These are phyloP conservation scores for Probosciger aterrimus DNA, from an alignment of 2,113 vertebrate genomes.

Conservation along the genomic window DNA sequence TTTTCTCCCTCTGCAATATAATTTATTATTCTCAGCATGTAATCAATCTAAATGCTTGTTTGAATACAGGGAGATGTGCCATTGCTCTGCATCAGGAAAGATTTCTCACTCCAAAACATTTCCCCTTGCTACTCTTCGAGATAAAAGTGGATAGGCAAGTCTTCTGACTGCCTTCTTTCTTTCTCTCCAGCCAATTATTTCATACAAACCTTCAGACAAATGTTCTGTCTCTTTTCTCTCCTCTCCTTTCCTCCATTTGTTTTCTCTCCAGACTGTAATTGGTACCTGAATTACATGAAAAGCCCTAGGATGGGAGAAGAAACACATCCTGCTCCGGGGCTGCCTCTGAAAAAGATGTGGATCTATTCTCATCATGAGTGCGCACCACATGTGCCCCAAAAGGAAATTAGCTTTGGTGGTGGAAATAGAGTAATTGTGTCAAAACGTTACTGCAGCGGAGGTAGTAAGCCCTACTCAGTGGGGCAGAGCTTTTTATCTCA, in stretches of 20 bases:
- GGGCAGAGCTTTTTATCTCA: not conserved
- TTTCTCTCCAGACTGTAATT: not conserved
- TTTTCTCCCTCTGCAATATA: not conserved
- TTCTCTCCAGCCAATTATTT: not conserved
- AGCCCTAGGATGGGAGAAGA: not conserved
- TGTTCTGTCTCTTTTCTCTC: not conserved
- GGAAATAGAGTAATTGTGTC: not conserved
- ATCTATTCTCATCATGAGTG: not conserved
- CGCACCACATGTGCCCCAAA: not conserved
- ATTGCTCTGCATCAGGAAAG: not conserved
- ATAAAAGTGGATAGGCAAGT: not conserved
- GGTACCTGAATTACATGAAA: not conserved
- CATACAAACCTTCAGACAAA: not conserved
- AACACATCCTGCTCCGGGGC: not conserved
- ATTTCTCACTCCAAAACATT: not conserved
- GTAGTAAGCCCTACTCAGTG: not conserved
- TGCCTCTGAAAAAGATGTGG: not conserved
- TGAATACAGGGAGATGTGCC: not conserved
- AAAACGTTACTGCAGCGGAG: not conserved
- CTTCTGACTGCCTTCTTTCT: not conserved
- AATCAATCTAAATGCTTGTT: not conserved
- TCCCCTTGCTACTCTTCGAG: not conserved
- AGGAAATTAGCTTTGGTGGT: not conserved
- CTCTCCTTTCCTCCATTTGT: not conserved
- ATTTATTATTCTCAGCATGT: not conserved